phyloP scores from a whole-genome alignment of 2,888 invertebrate genomes.

The Cosmia pyralina region DNA sequence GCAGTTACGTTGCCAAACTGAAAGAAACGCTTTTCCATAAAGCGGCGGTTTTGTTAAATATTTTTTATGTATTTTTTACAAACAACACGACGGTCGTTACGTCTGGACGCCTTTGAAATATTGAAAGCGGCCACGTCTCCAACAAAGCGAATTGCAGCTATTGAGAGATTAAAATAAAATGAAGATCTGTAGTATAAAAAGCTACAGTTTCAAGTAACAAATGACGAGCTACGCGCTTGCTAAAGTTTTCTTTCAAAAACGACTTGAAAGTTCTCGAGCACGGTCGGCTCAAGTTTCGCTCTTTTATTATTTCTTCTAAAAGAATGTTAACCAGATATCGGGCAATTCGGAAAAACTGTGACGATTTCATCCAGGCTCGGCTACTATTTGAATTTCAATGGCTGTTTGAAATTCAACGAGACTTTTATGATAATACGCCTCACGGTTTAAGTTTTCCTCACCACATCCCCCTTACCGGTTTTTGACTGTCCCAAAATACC shows the following conservation, averaged over 20 bases:
- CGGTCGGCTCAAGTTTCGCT: constrained; percentile 43
- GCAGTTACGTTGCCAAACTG: constrained; percentile 80
- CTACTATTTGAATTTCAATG: constrained; percentile 79
- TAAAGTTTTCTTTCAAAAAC: constrained; percentile 53
- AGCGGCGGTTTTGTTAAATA: constrained; percentile 59
- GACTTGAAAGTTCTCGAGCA: constrained; percentile 53
- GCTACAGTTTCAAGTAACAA: constrained; percentile 36
- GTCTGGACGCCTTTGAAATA: constrained; percentile 38
- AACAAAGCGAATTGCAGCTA: constrained; percentile 9
- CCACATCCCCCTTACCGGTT: constrained; percentile 77
- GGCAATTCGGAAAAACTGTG: constrained; percentile 65
- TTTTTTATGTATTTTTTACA: constrained; percentile 50
- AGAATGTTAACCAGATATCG: constrained; percentile 67
- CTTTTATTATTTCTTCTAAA: constrained; percentile 62
- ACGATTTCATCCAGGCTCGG: constrained; percentile 67
- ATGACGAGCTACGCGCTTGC: constrained; percentile 38
- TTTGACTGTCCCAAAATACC: constrained; percentile 85
- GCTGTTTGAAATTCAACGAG: constrained; percentile 78
- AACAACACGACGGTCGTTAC: constrained; percentile 36
- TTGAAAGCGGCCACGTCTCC: constrained; percentile 15
- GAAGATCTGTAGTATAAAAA: constrained; percentile 25
- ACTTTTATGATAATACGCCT: constrained; percentile 80
- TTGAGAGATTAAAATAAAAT: constrained; percentile 32
- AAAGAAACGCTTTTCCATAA: constrained; percentile 76
- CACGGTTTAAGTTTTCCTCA: constrained; percentile 66